phyloP scores from a whole-genome alignment of 1,140 invertebrate species.

The Formica selysi region DNA sequence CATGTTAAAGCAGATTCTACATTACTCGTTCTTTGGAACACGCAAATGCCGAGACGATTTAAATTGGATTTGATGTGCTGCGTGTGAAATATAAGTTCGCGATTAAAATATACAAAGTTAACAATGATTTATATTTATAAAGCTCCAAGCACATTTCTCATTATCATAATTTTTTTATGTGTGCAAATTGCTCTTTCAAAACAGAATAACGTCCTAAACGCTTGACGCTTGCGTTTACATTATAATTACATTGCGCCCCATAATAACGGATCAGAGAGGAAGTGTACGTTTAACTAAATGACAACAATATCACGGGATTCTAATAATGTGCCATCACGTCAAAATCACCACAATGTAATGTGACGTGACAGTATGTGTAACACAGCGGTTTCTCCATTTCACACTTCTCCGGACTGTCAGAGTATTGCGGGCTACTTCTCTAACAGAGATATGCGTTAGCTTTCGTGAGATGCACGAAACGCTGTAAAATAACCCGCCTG shows the following conservation, averaged over 20 bases:
- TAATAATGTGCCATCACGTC: constrained; percentile 55
- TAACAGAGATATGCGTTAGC: constrained; percentile 16
- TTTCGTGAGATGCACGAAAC: background rate
- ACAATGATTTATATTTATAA: background rate
- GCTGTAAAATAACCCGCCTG: background rate
- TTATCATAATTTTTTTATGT: background rate
- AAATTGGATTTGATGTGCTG: background rate
- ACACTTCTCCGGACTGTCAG: constrained; percentile 49
- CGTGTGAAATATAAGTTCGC: background rate
- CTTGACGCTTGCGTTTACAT: constrained; percentile 2
- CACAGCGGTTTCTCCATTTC: constrained; percentile 62
- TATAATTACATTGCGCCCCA: constrained; percentile 25
- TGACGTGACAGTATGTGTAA: constrained; percentile 52
- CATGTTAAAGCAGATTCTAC: constrained; percentile 6
- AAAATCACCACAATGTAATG: constrained; percentile 52
- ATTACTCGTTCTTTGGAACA: background rate
- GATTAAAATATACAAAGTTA: constrained; percentile 6
- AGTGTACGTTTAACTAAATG: constrained; percentile 42
- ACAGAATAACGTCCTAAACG: background rate
- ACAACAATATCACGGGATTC: constrained; percentile 53
- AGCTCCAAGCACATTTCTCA: background rate
- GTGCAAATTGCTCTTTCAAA: background rate
- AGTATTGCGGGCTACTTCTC: constrained; percentile 42
- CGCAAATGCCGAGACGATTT: background rate
- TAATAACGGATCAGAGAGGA: constrained; percentile 18